A percentile compares a stretch with the other conserved stretches of the same genome.
Evolutionary conservation across 2,888 invertebrate genomes (phyloP).

Genomic region (Brassicogethes aeneus): DNA sequence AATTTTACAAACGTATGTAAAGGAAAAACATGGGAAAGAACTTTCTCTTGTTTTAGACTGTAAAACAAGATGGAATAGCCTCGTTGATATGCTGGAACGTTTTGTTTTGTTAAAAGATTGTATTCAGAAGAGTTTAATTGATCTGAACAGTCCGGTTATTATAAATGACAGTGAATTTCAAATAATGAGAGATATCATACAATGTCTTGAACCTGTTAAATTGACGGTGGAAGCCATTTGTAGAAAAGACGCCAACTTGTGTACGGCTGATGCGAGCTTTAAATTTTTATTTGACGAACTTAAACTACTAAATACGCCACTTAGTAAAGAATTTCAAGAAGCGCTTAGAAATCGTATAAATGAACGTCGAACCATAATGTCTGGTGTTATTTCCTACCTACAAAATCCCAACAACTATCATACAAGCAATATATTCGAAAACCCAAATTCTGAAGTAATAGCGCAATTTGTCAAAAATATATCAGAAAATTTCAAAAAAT

Average conservation of each 20-base stretch:
- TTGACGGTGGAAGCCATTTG: neutral
- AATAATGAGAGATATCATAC: neutral
- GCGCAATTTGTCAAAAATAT: too few relatives aligned
- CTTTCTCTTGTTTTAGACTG: constrained; percentile 9
- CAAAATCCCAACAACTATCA: too few relatives aligned
- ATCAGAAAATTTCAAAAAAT: too few relatives aligned
- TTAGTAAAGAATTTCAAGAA: too few relatives aligned
- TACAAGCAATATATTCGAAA: too few relatives aligned
- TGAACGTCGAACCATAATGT: too few relatives aligned
- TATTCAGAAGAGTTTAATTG: constrained; percentile 8
- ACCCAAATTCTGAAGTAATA: too few relatives aligned
- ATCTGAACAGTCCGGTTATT: neutral
- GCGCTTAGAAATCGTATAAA: too few relatives aligned
- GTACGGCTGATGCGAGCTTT: too few relatives aligned
- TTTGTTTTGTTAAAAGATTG: constrained; percentile 9
- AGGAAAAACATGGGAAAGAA: constrained; percentile 10
- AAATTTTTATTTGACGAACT: too few relatives aligned
- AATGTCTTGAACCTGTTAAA: neutral
- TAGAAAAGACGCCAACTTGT: neutral
- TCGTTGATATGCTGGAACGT: constrained; percentile 12
- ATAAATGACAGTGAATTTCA: neutral
- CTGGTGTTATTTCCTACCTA: too few relatives aligned
- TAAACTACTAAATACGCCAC: too few relatives aligned
- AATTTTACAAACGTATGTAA: constrained; percentile 12
- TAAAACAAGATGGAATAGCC: constrained; percentile 13